A percentile compares a stretch with the other conserved stretches of the same genome.
Conservation (phyloP, 2,888 invertebrate genomes). For the Oligia latruncula region DNA sequence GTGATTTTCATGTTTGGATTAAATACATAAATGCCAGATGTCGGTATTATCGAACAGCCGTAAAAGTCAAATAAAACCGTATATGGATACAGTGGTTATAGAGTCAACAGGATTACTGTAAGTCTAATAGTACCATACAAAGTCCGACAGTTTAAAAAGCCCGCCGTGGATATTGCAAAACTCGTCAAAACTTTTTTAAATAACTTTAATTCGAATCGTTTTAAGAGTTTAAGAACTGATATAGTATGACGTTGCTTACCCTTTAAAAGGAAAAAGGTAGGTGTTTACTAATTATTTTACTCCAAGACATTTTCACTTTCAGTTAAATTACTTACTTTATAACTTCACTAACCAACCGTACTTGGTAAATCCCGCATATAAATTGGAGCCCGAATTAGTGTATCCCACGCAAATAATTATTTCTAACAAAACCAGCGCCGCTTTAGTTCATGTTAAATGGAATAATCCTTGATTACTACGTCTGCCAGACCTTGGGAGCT, state of each 20-base stretch:
- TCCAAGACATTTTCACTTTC: slow-evolving; percentile 48
- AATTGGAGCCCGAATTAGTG: slow-evolving; percentile 53
- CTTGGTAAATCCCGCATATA: slow-evolving; percentile 43
- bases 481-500: slow-evolving; percentile 9
- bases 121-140: slow-evolving; percentile 9
- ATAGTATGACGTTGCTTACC: not conserved
- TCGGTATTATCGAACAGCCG: slow-evolving; percentile 15
- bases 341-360: slow-evolving; percentile 32
- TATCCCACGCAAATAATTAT: slow-evolving; percentile 49
- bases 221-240: not conserved
- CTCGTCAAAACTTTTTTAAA: not conserved
- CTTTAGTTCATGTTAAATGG: slow-evolving; percentile 42
- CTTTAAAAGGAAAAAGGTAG: not conserved
- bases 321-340: slow-evolving; percentile 35
- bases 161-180: not conserved
- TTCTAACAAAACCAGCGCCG: slow-evolving; percentile 33
- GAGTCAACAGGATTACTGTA: slow-evolving; percentile 15
- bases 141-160: not conserved
- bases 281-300: slow-evolving; percentile 25
- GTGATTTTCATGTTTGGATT: slow-evolving; percentile 56
- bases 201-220: not conserved
- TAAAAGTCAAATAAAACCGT: slow-evolving; percentile 45
- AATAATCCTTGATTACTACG: slow-evolving; percentile 57
- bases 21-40: slow-evolving; percentile 44
- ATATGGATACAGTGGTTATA: slow-evolving; percentile 9